phyloP scores from a whole-genome alignment of 2,888 invertebrate species.

The Eustalomyia histrio region DNA sequence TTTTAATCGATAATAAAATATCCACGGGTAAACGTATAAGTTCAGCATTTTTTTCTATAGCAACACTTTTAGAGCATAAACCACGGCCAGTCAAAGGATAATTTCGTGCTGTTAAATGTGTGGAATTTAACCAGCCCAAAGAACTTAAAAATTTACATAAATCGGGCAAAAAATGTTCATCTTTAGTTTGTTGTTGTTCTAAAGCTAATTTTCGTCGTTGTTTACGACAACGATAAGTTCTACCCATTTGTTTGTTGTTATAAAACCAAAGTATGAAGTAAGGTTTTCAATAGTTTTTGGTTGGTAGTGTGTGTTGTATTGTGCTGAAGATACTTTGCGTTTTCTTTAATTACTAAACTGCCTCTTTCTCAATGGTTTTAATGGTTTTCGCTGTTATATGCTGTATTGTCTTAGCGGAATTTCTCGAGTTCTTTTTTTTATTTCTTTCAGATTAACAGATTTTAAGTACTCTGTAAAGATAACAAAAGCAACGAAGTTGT shows the following conservation, averaged over 20 bases:
- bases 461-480: conserved; percentile 60
- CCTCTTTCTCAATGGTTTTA: not conserved
- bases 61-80: conserved; percentile 82
- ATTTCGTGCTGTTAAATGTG: conserved; percentile 81
- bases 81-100: conserved; percentile 88
- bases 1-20: conserved; percentile 82
- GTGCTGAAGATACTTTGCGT: conserved; percentile 46
- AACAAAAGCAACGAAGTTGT: conserved; percentile 51
- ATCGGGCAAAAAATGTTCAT: conserved; percentile 49
- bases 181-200: conserved; percentile 53
- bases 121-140: conserved; percentile 82
- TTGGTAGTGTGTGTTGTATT: conserved; percentile 20
- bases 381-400: not conserved
- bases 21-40: conserved; percentile 83
- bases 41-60: conserved; percentile 81
- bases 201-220: conserved; percentile 60
- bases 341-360: not conserved
- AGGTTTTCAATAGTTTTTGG: not conserved
- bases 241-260: conserved; percentile 69
- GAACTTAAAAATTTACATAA: conserved; percentile 70
- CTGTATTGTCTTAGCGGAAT: conserved; percentile 48
- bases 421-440: not conserved
- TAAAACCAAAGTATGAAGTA: not conserved
- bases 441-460: conserved; percentile 28
- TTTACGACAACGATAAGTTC: conserved; percentile 71